These are phyloP conservation scores for Pimephales promelas DNA, from an alignment of 2,113 vertebrate genomes.

Conservation along the genomic window DNA sequence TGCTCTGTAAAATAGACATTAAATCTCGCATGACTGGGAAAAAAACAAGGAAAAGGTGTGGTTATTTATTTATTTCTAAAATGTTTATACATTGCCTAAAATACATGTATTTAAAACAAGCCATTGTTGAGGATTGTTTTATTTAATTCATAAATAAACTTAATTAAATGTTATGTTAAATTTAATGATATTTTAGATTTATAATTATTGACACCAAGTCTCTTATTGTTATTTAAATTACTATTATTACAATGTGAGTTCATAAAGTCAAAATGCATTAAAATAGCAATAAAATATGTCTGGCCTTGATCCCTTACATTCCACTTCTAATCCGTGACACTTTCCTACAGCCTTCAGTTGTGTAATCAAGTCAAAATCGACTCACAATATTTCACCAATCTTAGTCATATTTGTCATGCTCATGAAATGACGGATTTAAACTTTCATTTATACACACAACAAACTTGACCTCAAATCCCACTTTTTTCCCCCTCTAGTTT, in stretches of 20 bases:
- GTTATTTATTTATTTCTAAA: neutral
- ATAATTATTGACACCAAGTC: neutral
- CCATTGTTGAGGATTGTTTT: neutral
- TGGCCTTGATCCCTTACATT: neutral
- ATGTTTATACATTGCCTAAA: neutral
- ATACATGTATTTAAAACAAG: neutral
- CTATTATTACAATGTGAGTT: neutral
- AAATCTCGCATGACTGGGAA: neutral
- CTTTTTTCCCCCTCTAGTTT: conserved; percentile 53
- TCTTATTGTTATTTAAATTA: neutral
- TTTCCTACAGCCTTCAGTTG: neutral
- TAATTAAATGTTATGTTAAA: too few species aligned
- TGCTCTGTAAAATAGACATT: neutral
- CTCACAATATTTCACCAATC: neutral
- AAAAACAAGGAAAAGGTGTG: neutral
- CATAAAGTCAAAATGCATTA: neutral
- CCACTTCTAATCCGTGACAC: neutral
- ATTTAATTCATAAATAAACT: neutral
- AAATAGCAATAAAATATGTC: neutral
- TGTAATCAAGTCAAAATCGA: too few species aligned
- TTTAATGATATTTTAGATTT: neutral
- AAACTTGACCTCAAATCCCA: neutral
- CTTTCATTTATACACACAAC: conserved; percentile 6
- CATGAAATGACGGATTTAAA: neutral
- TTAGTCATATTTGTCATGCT: neutral